Percentiles rank a stretch among this genome's conserved stretches.
Evolutionary conservation across 1,140 invertebrate species (phyloP).

Genomic region (Anastatus disparis): DNA sequence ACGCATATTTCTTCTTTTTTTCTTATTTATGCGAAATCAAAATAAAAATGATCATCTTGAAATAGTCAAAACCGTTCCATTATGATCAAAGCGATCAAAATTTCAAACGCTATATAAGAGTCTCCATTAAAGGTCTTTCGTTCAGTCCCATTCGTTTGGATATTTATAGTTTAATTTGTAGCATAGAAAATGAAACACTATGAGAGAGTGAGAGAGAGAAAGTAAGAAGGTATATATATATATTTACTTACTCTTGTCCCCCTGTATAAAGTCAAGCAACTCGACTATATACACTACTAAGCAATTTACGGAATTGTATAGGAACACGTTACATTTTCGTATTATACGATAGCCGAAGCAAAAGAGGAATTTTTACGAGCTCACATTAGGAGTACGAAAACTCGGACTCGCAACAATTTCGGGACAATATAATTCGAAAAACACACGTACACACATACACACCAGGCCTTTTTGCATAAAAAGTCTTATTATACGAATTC

Average conservation of each 20-base stretch:
- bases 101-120: slow-evolving; percentile 8
- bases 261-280: no score
- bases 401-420: background rate
- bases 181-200: no score
- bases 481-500: background rate
- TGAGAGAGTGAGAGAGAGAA: no score
- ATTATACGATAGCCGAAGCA: slow-evolving; percentile 46
- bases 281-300: slow-evolving; percentile 59
- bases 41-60: slow-evolving; percentile 4
- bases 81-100: slow-evolving; percentile 34
- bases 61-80: slow-evolving; percentile 12
- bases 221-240: no score
- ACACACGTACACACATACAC: no score
- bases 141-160: slow-evolving; percentile 48
- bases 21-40: background rate
- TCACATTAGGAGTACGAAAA: slow-evolving; percentile 43
- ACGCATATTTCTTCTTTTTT: no score
- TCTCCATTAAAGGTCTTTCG: slow-evolving; percentile 42
- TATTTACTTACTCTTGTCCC: no score
- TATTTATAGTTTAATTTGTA: slow-evolving; percentile 66
- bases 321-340: slow-evolving; percentile 47
- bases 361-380: slow-evolving; percentile 59
- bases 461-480: no score
- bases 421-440: slow-evolving; percentile 4
- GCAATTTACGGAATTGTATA: slow-evolving; percentile 35